Evolutionary conservation across 2,888 invertebrate genomes (phyloP), one percentile per base, ranked within the genome.

Genomic region (Melolontha melolontha): DNA sequence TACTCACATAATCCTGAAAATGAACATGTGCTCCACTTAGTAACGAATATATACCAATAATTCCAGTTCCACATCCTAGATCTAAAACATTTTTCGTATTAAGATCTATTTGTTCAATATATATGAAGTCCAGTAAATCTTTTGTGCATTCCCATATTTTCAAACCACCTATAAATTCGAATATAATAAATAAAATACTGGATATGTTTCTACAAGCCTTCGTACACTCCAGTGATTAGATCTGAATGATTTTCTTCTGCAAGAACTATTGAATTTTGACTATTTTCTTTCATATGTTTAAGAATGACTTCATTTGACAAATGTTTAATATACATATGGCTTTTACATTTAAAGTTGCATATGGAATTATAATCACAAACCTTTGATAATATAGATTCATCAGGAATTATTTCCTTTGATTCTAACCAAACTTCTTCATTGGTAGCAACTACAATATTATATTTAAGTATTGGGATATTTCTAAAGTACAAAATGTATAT

Each of bases 101-200:
- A 12, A 88, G 84, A 6, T 82, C 71, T 14, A 83, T 77, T 39
- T 83, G 76, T 44, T 81, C 72, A 41, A 83, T 75, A 27, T 84
- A 77, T 41, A 96, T 80, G 81, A 90, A 94, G 69, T 88, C 82
- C 41, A 91, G 83, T 64, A 97, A 82, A 81, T 97, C 97, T 76
- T 89, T 85, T 5, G 95, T 94, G 78, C 97, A 96, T 85, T 98
- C 97, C 98, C 98, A 98, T 69, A 97, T 90, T 86, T 97, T 97
- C 34, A 96, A 86, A 8, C 98, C 98, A 75, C 97, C 97, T 95
- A 77, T 55, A 84, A 79, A 12, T 47, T 2, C 7, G 5, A 10
- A 1, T 34, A 17, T 54, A 44, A 54, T 17, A n/a, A 54, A 34
- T 52, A 17, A 55, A 62, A 51, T 50, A 34, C 11, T 50, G 16